Evolutionary conservation across 2,888 invertebrate species (phyloP), one percentile per base, ranked within the genome.

Genomic region (Latrodectus hesperus): DNA sequence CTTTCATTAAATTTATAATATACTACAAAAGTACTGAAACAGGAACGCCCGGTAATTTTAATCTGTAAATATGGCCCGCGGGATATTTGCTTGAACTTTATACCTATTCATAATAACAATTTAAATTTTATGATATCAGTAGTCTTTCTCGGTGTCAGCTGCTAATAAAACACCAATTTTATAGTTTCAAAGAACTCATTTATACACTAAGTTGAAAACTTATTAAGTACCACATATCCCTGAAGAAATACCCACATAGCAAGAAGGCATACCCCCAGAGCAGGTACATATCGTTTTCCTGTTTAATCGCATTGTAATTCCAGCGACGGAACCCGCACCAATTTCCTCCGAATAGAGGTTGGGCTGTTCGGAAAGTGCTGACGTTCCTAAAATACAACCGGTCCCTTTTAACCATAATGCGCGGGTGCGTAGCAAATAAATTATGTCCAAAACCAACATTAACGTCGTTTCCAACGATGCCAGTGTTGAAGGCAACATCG

Each of bases 401-500:
- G 77, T 77, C 26, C 68, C 85, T 51, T 64, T 52, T 67, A 38
- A 16, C 64, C 64, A 76, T 77, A 81, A 81, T 75, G 64, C 38
- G 55, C 67, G 64, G 26, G 67, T 53, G 52, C 17, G 53, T 49
- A 75, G 51, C 71, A 67, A 77, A 78, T 84, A 77, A 84, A 84
- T 78, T 84, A 77, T 78, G 38, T 71, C 64, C 75, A 67, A 82
- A 82, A 82, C 82, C 74, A 82, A 82, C 82, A 82, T 82, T 70
- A 82, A 82, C 49, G 75, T 82, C 82, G 68, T 74, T 75, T 82
- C 55, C 65, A 22, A 53, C 67, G 55, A 70, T 72, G 22, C 17
- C 12, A 51, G 22, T 22, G 67, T 73, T 55, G 16, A 65, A 17
- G 17, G n/a, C 12, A n/a, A 65, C 51, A 49, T 38, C 26, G 16